phyloP scores from a whole-genome alignment of 2,113 vertebrate genomes.

The Petroica traversi region DNA sequence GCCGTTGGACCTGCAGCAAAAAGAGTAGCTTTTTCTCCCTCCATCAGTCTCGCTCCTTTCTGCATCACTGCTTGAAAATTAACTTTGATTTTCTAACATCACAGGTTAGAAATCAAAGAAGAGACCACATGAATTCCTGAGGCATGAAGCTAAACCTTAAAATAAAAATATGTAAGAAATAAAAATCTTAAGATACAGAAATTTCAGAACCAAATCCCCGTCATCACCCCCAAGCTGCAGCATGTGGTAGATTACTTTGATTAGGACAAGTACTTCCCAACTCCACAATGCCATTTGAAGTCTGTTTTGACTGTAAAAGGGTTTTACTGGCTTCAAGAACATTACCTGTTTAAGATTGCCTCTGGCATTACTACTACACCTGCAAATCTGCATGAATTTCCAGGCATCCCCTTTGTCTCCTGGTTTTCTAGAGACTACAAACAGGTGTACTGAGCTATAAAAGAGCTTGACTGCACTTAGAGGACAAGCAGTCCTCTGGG shows the following conservation, averaged over 20 bases:
- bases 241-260: background rate
- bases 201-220: background rate
- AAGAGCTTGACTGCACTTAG: background rate
- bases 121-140: background rate
- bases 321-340: background rate
- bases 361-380: background rate
- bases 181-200: background rate
- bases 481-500: background rate
- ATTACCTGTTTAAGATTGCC: background rate
- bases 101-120: background rate
- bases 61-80: background rate
- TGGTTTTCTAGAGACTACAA: background rate
- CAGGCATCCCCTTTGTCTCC: background rate
- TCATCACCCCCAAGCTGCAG: background rate
- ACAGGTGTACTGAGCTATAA: background rate
- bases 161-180: background rate
- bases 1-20: background rate
- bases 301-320: background rate
- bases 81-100: background rate
- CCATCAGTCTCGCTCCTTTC: background rate
- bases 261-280: background rate
- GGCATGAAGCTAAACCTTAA: background rate
- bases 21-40: background rate
- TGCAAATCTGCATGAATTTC: background rate
- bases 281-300: background rate